Evolutionary conservation across 2,888 invertebrate genomes (phyloP).

Genomic region (Lepidocyrtoides sp.): DNA sequence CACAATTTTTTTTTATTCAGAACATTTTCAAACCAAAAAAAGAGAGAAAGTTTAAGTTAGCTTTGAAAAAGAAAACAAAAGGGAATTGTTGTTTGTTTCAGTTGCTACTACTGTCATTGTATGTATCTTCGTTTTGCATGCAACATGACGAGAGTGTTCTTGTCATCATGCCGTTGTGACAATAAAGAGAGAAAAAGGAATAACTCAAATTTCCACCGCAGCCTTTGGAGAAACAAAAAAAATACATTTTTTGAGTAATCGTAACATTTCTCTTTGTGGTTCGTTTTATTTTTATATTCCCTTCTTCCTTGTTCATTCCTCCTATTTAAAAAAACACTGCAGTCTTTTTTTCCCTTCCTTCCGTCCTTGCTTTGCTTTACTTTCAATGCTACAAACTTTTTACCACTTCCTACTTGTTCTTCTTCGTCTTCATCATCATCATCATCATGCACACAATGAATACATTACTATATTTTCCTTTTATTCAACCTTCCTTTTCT

Average conservation of each 20-base stretch:
- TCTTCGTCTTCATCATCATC: not conserved
- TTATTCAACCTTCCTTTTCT: not conserved
- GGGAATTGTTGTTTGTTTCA: slow-evolving; percentile 36
- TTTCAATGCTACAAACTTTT: not conserved
- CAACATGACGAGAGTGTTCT: not conserved
- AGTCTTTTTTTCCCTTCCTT: not conserved
- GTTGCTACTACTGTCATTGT: slow-evolving; percentile 48
- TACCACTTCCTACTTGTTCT: too few species aligned
- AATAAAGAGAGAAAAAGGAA: not conserved
- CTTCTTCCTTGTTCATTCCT: not conserved
- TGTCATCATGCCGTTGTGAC: not conserved
- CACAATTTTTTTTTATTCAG: not conserved
- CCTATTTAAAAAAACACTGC: slow-evolving; percentile 6
- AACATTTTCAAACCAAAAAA: not conserved
- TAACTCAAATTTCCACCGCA: not conserved
- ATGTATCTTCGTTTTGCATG: slow-evolving; percentile 9
- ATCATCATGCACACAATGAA: not conserved
- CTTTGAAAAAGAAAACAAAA: slow-evolving; percentile 10
- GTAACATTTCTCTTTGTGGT: slow-evolving; percentile 29
- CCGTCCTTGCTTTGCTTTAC: slow-evolving; percentile 2
- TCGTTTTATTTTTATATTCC: not conserved
- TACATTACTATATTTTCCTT: not conserved
- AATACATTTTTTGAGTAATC: not conserved
- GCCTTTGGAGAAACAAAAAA: not conserved
- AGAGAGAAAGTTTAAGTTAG: slow-evolving; percentile 3